Base-by-base conservation (phyloP, 2,113 vertebrate genomes). In the Colaptes auratus region DNA sequence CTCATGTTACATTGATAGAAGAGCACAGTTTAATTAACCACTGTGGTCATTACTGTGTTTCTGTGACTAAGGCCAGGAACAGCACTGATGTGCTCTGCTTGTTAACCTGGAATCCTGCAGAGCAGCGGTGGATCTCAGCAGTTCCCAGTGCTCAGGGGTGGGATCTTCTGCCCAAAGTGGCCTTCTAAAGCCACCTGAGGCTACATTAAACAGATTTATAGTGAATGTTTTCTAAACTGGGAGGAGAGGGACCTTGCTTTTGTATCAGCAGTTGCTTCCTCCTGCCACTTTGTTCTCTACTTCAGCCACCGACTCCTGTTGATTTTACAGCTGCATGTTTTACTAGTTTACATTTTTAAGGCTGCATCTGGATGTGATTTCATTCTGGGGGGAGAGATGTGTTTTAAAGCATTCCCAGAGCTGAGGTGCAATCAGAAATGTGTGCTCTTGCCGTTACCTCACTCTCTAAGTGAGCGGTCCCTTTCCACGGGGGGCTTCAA, bases 251-350 rank as follows among this genome's bases (percentile, higher is more conserved):
- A 52, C 78, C n/a, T 86, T 71, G 82, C 28, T 56, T 64, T 48
- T 18, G 20, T 53, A 24, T 77, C 78, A 27, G 15, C 42, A 93
- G 58, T 31, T 83, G 58, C 53, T 82, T 95, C 82, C 82, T 36
- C 76, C 85, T 83, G 69, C 72, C 39, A 36, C 72, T 81, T 65
- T 3, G 39, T 71, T 88, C 36, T 11, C 88, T 64, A 28, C 88
- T 90, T 69, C 53, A 88, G 42, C 82, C 80, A 39, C 89, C 53
- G 85, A 42, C 79, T 89, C 55, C 3, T 48, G 88, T 89, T 95
- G 87, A 86, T 96, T 95, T 95, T 91, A 44, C 5, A 3, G 79
- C 65, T 88, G 60, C 60, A 75, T 78, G 53, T 91, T 89, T 81
- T 69, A 75, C 69, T 55, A 27, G n/a, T 83, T 86, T 86, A 61